A percentile compares a stretch with the other conserved stretches of the same genome.
Evolutionary conservation across 2,888 invertebrate genomes (phyloP).

Genomic region (Capitulum mitella): DNA sequence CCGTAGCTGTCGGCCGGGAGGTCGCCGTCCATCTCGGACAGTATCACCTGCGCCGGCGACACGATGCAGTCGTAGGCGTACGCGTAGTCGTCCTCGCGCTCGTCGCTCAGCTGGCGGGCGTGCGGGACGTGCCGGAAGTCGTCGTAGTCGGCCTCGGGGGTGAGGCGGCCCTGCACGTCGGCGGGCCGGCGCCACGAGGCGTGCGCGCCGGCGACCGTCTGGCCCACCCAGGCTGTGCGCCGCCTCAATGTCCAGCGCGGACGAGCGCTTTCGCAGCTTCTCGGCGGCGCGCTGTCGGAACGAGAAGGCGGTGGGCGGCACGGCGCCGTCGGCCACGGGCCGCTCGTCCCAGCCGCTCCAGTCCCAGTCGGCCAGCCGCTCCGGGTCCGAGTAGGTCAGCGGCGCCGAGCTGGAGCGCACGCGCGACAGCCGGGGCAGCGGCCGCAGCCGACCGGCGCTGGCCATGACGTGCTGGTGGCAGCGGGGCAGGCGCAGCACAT

Average conservation of each 20-base stretch:
- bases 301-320: constrained; percentile 39
- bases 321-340: constrained; percentile 27
- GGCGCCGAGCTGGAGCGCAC: not conserved
- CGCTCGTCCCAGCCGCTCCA: not conserved
- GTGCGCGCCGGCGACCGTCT: not conserved
- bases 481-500: constrained; percentile 4
- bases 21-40: constrained; percentile 13
- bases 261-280: not conserved
- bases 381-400: constrained; percentile 10
- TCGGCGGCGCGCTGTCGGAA: not conserved
- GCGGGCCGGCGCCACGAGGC: no score
- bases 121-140: constrained; percentile 9
- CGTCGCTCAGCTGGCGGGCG: not conserved
- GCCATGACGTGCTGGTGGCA: no score
- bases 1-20: not conserved
- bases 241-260: not conserved
- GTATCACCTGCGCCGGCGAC: constrained; percentile 23
- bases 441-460: not conserved
- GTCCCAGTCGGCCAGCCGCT: constrained; percentile 7
- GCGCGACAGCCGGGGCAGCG: not conserved
- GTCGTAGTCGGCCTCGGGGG: constrained; percentile 2
- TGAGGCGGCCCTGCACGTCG: no score
- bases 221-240: not conserved
- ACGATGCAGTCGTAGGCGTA: constrained; percentile 61
- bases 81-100: constrained; percentile 56